Conservation (phyloP, 2,113 vertebrate species). For the Saguinus imperator region DNA sequence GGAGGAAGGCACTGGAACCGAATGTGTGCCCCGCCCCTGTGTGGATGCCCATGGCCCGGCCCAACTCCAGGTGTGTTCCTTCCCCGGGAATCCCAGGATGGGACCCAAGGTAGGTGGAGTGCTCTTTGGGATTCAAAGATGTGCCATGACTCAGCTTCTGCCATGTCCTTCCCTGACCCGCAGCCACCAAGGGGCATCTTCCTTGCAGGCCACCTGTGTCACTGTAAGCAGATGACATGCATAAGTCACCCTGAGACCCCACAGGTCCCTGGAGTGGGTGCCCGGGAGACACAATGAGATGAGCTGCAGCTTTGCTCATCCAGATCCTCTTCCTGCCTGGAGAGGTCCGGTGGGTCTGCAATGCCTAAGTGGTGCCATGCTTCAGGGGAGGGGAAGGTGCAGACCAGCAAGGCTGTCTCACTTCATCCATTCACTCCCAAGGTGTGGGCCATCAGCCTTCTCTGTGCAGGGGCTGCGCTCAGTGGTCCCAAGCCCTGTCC, state of each 20-base stretch:
- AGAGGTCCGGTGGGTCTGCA: neutral
- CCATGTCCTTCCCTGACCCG: rapidly evolving
- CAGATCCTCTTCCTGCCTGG: rapidly evolving
- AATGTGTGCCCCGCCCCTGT: neutral
- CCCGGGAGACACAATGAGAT: neutral
- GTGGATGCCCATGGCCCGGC: neutral
- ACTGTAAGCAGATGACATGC: neutral
- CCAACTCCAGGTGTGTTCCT: neutral
- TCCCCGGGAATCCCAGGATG: neutral
- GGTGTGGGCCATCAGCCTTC: rapidly evolving
- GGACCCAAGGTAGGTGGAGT: neutral
- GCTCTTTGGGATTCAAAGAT: neutral
- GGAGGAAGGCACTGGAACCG: neutral
- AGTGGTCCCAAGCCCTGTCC: neutral
- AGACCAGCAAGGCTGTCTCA: neutral
- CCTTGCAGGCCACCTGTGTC: neutral
- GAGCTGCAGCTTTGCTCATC: too few relatives aligned
- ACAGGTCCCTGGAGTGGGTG: neutral
- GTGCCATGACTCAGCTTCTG: too few relatives aligned
- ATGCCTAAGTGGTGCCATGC: neutral
- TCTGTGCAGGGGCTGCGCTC: neutral
- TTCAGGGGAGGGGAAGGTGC: neutral
- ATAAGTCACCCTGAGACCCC: neutral
- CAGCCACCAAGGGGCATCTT: neutral
- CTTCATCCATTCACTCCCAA: neutral